Conservation (phyloP, 1,140 invertebrate species). For the Lordiphosa collinella region DNA sequence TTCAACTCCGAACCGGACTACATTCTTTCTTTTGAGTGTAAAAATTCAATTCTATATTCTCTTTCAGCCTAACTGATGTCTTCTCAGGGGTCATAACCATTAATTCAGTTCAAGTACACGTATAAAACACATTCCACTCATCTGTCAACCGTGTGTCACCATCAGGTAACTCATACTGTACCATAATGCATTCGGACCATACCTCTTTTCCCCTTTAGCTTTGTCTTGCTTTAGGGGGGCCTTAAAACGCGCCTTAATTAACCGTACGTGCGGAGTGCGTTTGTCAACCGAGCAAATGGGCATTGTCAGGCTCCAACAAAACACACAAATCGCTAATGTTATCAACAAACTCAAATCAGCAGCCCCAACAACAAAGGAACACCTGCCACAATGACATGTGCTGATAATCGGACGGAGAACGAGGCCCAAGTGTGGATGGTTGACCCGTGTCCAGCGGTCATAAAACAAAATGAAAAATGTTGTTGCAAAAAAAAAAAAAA, state of each 20-base stretch:
- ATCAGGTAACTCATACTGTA: conserved; percentile 2
- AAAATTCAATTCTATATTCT: too few species aligned
- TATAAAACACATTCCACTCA: conserved; percentile 16
- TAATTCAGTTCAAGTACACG: neutral
- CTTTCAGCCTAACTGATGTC: too few species aligned
- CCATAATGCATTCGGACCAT: conserved; percentile 36
- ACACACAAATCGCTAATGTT: conserved; percentile 28
- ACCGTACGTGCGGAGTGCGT: conserved; percentile 69
- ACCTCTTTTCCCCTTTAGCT: conserved; percentile 19
- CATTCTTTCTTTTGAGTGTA: too few species aligned
- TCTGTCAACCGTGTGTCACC: neutral
- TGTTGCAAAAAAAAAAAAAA: conserved; percentile 50
- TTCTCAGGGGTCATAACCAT: neutral
- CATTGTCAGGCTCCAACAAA: conserved; percentile 23
- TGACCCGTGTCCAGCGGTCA: conserved; percentile 53
- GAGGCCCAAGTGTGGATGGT: conserved; percentile 24
- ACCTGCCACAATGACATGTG: conserved; percentile 74
- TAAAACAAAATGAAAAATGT: conserved; percentile 75
- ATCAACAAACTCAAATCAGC: conserved; percentile 65
- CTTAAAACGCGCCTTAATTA: conserved; percentile 69
- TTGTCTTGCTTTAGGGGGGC: conserved; percentile 13
- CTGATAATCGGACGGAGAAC: conserved; percentile 35
- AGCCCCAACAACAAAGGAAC: conserved; percentile 38
- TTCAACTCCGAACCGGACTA: too few species aligned
- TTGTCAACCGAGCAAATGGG: conserved; percentile 52